Percentiles rank a stretch among this genome's conserved stretches.
Conservation (phyloP, 2,888 invertebrate genomes). For the Anoplius nigerrimus region DNA sequence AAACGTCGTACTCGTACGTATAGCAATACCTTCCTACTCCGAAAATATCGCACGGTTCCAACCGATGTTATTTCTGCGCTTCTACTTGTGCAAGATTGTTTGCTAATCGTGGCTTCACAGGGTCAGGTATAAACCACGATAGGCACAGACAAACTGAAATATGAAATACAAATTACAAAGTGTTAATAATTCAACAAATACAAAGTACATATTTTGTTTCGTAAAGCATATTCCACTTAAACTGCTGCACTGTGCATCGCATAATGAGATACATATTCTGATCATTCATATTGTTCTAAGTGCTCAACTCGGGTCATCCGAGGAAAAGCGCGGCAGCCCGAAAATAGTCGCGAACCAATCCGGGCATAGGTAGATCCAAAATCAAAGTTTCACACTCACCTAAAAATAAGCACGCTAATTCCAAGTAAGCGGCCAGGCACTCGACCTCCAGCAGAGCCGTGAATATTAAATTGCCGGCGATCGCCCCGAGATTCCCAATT, state of each 20-base stretch:
- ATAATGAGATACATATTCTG: slow-evolving; percentile 11
- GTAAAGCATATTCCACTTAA: too few species aligned
- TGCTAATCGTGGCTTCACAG: slow-evolving; percentile 20
- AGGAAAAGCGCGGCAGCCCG: not conserved
- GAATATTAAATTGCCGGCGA: slow-evolving; percentile 68
- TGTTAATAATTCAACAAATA: too few species aligned
- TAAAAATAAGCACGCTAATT: slow-evolving; percentile 59
- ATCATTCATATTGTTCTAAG: not conserved
- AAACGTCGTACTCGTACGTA: too few species aligned
- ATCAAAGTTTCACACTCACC: slow-evolving; percentile 48
- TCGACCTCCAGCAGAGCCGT: slow-evolving; percentile 61
- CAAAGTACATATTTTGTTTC: too few species aligned
- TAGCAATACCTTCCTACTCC: not conserved
- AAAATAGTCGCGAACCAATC: not conserved
- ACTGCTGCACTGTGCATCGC: not conserved
- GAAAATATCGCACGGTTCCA: not conserved
- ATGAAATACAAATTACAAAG: slow-evolving; percentile 7
- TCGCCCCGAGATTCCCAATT: slow-evolving; percentile 67
- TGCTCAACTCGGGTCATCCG: not conserved
- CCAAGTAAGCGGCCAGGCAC: slow-evolving; percentile 65
- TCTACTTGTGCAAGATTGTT: slow-evolving; percentile 7
- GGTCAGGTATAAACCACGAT: slow-evolving; percentile 40
- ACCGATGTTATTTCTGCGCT: not conserved
- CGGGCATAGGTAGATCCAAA: not conserved
- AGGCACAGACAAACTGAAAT: slow-evolving; percentile 54